A percentile compares a stretch with the other conserved stretches of the same genome.
phyloP scores from a whole-genome alignment of 37 sponge, comb jelly and placozoan species.

The Lycopodina hypogea region DNA sequence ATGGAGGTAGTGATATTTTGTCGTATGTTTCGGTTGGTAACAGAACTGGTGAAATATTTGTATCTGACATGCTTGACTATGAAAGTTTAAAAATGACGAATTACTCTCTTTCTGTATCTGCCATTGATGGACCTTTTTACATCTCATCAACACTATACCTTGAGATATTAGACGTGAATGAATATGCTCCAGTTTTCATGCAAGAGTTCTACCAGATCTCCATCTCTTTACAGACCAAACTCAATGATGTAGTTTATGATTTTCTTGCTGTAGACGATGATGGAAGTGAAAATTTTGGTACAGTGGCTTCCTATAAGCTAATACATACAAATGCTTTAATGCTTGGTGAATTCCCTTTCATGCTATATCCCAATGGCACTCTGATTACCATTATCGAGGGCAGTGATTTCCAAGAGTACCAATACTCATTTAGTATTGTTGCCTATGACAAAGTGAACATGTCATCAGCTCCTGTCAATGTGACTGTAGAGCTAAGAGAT shows the following conservation, averaged over 20 bases:
- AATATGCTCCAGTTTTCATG: conserved; percentile 35
- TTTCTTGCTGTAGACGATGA: conserved; percentile 49
- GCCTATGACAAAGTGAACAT: conserved; percentile 31
- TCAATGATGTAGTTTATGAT: not conserved
- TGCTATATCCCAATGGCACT: conserved; percentile 32
- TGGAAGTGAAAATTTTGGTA: conserved; percentile 24
- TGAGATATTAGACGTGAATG: conserved; percentile 46
- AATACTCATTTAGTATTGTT: conserved; percentile 32
- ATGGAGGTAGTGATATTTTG: not conserved
- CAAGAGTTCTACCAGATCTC: conserved; percentile 16
- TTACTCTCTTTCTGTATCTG: conserved; percentile 28
- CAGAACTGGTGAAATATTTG: conserved; percentile 23
- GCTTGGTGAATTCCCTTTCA: conserved; percentile 37
- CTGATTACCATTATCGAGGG: conserved; percentile 20
- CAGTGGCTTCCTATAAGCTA: conserved; percentile 20
- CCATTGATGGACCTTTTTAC: conserved; percentile 31
- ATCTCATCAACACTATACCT: conserved; percentile 11
- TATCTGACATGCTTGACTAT: conserved; percentile 26
- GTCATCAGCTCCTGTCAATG: conserved; percentile 25
- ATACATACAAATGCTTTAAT: conserved; percentile 4
- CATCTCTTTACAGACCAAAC: conserved; percentile 5
- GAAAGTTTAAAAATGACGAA: not conserved
- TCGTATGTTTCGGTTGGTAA: conserved; percentile 3
- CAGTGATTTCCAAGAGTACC: conserved; percentile 10
- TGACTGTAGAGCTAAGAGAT: conserved; percentile 23